These are phyloP conservation scores for Zapornia atra DNA, from an alignment of 2,113 vertebrate species.

Conservation along the genomic window DNA sequence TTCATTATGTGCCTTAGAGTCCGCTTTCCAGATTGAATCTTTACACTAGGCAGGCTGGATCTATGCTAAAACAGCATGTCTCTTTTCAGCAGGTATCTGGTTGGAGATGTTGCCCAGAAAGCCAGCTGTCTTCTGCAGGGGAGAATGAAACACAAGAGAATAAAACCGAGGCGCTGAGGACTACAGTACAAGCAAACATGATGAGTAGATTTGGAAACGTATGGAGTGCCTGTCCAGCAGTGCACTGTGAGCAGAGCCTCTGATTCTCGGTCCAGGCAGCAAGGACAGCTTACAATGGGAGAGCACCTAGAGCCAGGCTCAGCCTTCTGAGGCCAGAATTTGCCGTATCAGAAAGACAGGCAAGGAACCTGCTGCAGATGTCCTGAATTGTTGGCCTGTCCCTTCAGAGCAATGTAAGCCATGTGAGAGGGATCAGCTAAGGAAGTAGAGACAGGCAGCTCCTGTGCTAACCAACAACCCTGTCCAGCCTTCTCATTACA, in stretches of 20 bases:
- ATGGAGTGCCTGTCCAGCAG: neutral
- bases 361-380: neutral
- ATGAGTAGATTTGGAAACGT: neutral
- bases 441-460: neutral
- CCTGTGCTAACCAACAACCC: neutral
- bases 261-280: neutral
- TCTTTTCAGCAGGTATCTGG: neutral
- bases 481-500: neutral
- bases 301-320: neutral
- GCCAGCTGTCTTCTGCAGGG: neutral
- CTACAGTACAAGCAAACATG: neutral
- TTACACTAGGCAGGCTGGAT: neutral
- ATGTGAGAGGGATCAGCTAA: neutral
- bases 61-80: neutral
- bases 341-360: neutral
- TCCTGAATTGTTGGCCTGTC: neutral
- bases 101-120: neutral
- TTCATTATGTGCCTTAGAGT: constrained; percentile 3
- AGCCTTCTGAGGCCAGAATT: neutral
- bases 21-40: neutral
- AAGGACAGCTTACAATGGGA: neutral
- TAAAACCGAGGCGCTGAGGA: neutral
- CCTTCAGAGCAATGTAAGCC: neutral
- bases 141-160: neutral
- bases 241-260: neutral